Conservation (phyloP, 2,797 vertebrate species). For the Todus mexicanus region DNA sequence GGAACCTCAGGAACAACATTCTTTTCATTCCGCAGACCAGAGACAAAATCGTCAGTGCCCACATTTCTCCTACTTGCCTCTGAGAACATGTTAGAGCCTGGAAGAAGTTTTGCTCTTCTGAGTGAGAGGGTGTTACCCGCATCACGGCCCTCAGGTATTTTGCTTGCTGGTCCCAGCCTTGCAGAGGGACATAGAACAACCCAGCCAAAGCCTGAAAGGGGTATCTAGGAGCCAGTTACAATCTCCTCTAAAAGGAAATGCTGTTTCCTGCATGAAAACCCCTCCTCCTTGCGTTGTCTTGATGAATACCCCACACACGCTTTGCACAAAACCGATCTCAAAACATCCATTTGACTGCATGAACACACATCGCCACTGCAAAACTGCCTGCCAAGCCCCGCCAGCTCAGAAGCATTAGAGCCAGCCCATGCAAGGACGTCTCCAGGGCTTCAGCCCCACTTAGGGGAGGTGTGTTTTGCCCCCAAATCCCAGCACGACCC, state of each 20-base stretch:
- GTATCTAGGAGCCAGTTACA: not conserved
- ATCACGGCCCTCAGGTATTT: not conserved
- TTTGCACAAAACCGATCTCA: not conserved
- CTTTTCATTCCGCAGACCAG: not conserved
- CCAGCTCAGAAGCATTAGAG: not conserved
- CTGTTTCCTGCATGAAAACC: not conserved
- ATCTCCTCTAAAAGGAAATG: not conserved
- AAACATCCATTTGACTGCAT: not conserved
- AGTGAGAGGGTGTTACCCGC: not conserved
- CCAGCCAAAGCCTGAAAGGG: not conserved
- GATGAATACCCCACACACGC: rapidly evolving
- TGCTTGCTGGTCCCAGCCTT: not conserved
- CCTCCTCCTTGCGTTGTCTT: not conserved
- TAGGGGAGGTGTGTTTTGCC: not conserved
- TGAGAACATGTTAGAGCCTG: rapidly evolving
- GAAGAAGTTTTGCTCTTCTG: not conserved
- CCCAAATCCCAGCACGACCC: not conserved
- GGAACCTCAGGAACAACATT: not conserved
- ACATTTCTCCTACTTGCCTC: not conserved
- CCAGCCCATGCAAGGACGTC: not conserved
- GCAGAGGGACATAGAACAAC: not conserved
- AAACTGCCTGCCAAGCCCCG: not conserved
- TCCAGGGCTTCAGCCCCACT: not conserved
- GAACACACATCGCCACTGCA: rapidly evolving
- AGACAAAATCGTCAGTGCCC: not conserved